Percentiles rank a stretch among this genome's conserved stretches.
Evolutionary conservation across 2,797 vertebrate genomes (phyloP).

Genomic region (Coregonus sp.): DNA sequence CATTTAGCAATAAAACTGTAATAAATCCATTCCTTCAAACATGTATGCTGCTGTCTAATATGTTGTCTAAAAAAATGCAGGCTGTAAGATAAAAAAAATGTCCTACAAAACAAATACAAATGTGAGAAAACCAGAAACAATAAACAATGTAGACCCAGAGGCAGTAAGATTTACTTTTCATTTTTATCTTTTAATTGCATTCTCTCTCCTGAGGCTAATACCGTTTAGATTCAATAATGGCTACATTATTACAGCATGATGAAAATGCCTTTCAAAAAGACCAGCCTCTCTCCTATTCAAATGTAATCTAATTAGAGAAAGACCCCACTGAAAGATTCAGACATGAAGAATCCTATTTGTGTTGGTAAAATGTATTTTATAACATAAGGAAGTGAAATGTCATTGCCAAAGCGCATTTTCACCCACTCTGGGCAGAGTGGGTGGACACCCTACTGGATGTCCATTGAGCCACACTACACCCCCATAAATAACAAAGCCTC

Average conservation of each 20-base stretch:
- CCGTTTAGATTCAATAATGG: constrained; percentile 51
- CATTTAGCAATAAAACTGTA: background rate
- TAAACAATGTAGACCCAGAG: constrained; percentile 30
- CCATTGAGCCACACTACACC: background rate
- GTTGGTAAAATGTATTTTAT: too few relatives aligned
- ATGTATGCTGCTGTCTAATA: background rate
- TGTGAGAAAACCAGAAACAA: constrained; percentile 36
- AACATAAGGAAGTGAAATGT: too few relatives aligned
- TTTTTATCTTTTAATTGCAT: constrained; percentile 62
- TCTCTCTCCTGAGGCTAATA: constrained; percentile 59
- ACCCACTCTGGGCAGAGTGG: too few relatives aligned
- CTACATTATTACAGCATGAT: constrained; percentile 45
- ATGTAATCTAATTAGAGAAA: background rate
- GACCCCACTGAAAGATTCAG: too few relatives aligned
- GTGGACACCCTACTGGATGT: background rate
- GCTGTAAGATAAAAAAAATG: constrained; percentile 2
- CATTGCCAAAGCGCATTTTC: too few relatives aligned
- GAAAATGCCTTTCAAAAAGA: constrained; percentile 43
- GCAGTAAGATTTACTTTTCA: constrained; percentile 43
- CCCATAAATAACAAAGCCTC: background rate
- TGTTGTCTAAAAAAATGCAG: constrained; percentile 11
- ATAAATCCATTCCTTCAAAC: background rate
- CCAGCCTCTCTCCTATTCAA: constrained; percentile 3
- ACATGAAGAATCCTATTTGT: too few relatives aligned
- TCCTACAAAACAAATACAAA: constrained; percentile 17